Evolutionary conservation across 1,140 invertebrate genomes (phyloP), one percentile per base, ranked within the genome.

Genomic region (Drusus annulatus): DNA sequence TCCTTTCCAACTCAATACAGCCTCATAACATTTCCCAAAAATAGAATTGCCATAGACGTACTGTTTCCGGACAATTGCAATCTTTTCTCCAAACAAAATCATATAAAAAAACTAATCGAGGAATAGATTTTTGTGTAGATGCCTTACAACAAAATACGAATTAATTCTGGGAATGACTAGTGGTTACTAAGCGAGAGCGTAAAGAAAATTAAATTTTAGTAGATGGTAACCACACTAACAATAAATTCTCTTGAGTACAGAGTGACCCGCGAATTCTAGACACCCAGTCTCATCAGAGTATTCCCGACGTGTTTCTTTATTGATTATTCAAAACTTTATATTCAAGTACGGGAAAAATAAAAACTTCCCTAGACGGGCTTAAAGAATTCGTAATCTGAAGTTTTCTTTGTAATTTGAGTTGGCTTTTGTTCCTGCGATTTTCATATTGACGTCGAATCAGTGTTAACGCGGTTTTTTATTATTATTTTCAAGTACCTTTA

Each of bases 361-460:
- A 63, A 65, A 65, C 21, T 65, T 65, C 28, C 17, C 62, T 31
- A 25, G 28, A 16, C 62, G 25, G 23, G 6, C 62, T 65, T 25
- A 28, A 31, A 31, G 62, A 65, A 65, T 60, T 60, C 23, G 56
- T 17, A 31, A 13, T 65, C 62, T 65, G 10, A 65, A 65, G 62
- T 65, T 65, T 65, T 65, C 21, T 65, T 65, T 65, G 62, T 65
- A 65, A 65, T 65, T 31, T 28, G 62, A 65, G 28, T 10, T 28
- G 16, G 28, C 16, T 28, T 31, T 65, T 25, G 23, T 28, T 28
- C 4, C n/a, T 7, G 2, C 62, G n/a, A 16, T 7, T 15, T 25
- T 31, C n/a, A 65, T 16, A 65, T 65, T 65, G 62, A 28, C 28
- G 62, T 65, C 25, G 28, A 28, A 23, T 17, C 19, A 45, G 36